A percentile compares a stretch with the other conserved stretches of the same genome.
Evolutionary conservation across 2,113 vertebrate genomes (phyloP).

Genomic region (Vulpes lagopus): DNA sequence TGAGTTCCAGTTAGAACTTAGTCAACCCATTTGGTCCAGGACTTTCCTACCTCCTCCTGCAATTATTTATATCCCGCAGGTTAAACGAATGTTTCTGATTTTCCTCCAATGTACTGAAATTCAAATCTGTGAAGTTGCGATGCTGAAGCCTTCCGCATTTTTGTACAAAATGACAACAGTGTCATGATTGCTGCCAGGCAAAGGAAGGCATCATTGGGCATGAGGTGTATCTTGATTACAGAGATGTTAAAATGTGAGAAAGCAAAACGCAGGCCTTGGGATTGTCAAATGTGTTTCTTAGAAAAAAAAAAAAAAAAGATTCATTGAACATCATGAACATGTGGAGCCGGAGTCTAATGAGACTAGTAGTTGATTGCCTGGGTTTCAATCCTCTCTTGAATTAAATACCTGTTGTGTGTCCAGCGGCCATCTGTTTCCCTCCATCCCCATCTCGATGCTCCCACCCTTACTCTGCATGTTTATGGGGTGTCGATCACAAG

Average conservation of each 20-base stretch:
- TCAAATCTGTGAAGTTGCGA: slow-evolving; percentile 35
- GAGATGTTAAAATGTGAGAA: slow-evolving; percentile 38
- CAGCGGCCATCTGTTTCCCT: neutral
- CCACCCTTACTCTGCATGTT: neutral
- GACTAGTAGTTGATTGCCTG: neutral
- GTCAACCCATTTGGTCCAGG: neutral
- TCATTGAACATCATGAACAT: neutral
- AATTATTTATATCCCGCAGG: neutral
- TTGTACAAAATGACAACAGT: neutral
- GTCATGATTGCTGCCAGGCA: neutral
- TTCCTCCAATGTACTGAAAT: neutral
- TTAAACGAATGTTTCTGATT: neutral
- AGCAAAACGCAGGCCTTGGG: neutral
- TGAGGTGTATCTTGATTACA: slow-evolving; percentile 23
- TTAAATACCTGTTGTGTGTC: neutral
- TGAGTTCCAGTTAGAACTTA: neutral
- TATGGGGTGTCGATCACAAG: neutral
- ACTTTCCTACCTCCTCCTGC: neutral
- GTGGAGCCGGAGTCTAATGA: neutral
- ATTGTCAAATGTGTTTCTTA: neutral
- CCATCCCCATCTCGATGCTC: neutral
- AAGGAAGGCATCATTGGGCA: neutral
- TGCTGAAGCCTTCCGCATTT: slow-evolving; percentile 34
- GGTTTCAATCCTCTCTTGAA: neutral
- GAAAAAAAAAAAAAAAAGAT: neutral